phyloP scores from a whole-genome alignment of 2,888 invertebrate genomes.

The Phortica magna region DNA sequence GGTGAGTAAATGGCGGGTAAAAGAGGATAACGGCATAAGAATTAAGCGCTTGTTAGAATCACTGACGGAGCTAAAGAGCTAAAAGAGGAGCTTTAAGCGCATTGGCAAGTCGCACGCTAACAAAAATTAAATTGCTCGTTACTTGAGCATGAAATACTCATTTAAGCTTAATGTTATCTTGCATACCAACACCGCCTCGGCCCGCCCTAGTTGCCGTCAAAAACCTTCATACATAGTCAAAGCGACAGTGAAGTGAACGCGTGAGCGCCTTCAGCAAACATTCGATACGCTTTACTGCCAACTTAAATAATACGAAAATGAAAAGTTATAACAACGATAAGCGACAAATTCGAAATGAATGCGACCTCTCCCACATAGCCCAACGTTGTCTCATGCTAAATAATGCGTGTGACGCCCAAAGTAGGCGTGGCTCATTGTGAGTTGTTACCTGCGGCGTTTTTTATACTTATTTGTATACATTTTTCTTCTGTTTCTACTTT shows the following conservation, averaged over 20 bases:
- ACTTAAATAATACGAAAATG: constrained; percentile 41
- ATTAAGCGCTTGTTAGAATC: too few relatives aligned
- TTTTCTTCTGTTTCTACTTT: neutral
- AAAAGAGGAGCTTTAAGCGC: too few relatives aligned
- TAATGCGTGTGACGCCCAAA: neutral
- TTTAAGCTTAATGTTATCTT: too few relatives aligned
- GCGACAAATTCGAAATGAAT: constrained; percentile 10
- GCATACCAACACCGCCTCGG: too few relatives aligned
- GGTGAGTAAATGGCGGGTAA: too few relatives aligned
- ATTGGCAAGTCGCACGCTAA: too few relatives aligned
- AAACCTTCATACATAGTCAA: too few relatives aligned
- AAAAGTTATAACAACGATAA: constrained; percentile 45
- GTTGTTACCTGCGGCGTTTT: neutral
- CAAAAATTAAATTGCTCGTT: too few relatives aligned
- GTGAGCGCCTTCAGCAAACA: neutral
- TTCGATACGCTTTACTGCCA: neutral
- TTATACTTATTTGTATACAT: neutral
- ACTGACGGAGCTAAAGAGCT: too few relatives aligned
- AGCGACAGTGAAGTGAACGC: neutral
- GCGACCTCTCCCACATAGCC: neutral
- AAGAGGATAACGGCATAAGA: too few relatives aligned
- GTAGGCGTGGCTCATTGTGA: neutral
- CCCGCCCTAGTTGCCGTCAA: too few relatives aligned
- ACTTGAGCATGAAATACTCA: too few relatives aligned
- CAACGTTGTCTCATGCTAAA: neutral